Percentiles rank a stretch among this genome's conserved stretches.
These are phyloP conservation scores for Drosophila anomalata DNA, from an alignment of 2,888 invertebrate genomes.

Conservation along the genomic window DNA sequence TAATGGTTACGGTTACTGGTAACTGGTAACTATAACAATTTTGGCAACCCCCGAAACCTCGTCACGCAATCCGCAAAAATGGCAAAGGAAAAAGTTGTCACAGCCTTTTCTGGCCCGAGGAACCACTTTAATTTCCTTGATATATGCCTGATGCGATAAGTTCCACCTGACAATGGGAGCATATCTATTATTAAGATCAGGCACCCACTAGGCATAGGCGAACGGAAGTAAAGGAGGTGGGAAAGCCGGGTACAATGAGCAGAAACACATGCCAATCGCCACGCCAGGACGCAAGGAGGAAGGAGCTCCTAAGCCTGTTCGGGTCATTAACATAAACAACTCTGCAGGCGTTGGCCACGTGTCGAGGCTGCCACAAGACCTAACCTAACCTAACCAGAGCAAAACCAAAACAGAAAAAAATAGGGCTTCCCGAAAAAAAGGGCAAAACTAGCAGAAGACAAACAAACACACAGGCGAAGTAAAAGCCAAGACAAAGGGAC, in stretches of 20 bases:
- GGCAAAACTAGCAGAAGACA: slow-evolving; percentile 57
- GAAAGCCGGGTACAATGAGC: slow-evolving; percentile 43
- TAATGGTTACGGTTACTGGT: slow-evolving; percentile 5
- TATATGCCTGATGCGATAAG: slow-evolving; percentile 65
- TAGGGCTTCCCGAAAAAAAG: slow-evolving; percentile 42
- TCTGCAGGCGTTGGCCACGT: slow-evolving; percentile 72
- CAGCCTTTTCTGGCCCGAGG: slow-evolving; percentile 1
- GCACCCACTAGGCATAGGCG: slow-evolving; percentile 47
- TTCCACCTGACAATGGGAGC: slow-evolving; percentile 65
- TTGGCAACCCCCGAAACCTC: slow-evolving; percentile 23
- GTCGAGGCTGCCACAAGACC: slow-evolving; percentile 34
- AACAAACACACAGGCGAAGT: slow-evolving; percentile 19
- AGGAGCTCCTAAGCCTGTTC: slow-evolving; percentile 40
- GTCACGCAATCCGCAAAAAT: slow-evolving; percentile 31
- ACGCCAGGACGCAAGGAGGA: slow-evolving; percentile 23
- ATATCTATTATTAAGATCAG: slow-evolving; percentile 72
- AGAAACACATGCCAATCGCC: slow-evolving; percentile 73
- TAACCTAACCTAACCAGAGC: slow-evolving; percentile 28
- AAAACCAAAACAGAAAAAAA: slow-evolving; percentile 14
- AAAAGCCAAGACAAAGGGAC: slow-evolving; percentile 10
- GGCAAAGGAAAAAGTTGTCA: slow-evolving; percentile 23
- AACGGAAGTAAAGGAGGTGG: slow-evolving; percentile 1
- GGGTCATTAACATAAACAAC: slow-evolving; percentile 73
- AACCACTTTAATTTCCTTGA: slow-evolving; percentile 65
- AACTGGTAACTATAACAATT: slow-evolving; percentile 37